phyloP scores from a whole-genome alignment of 2,888 invertebrate species.

The Synanthedon tipuliformis region DNA sequence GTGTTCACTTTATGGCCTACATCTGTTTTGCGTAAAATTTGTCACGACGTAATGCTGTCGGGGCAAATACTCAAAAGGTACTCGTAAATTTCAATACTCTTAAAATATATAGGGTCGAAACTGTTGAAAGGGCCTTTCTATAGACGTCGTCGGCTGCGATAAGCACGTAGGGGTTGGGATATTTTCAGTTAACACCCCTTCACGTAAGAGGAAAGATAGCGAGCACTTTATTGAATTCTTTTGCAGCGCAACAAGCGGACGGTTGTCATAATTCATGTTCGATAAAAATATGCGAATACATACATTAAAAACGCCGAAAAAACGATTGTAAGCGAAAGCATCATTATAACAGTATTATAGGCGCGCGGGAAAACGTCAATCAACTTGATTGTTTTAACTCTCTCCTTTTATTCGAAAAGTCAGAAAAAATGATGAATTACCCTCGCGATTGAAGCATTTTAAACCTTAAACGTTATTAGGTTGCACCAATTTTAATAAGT shows the following conservation, averaged over 20 bases:
- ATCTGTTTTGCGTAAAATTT: conserved; percentile 15
- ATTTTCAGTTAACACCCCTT: conserved; percentile 30
- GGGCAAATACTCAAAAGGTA: conserved; percentile 32
- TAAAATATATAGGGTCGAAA: conserved; percentile 41
- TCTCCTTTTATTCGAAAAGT: background rate
- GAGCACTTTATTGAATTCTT: conserved; percentile 31
- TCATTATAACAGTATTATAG: background rate
- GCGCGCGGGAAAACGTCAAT: background rate
- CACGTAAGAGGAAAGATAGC: conserved; percentile 24
- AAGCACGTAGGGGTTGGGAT: conserved; percentile 43
- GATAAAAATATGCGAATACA: background rate
- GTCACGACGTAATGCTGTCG: conserved; percentile 21
- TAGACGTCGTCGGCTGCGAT: conserved; percentile 36
- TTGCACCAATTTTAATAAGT: background rate
- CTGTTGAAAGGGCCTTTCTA: conserved; percentile 42
- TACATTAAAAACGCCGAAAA: too few relatives aligned
- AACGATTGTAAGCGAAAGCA: background rate
- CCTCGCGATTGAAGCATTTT: background rate
- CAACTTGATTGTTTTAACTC: background rate
- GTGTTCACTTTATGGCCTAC: conserved; percentile 11
- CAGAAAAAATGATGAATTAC: background rate
- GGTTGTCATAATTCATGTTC: background rate
- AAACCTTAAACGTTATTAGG: background rate
- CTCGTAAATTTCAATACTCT: conserved; percentile 51
- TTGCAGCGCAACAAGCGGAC: conserved; percentile 18